These are phyloP conservation scores for Amphipoea lucens DNA, from an alignment of 2,888 invertebrate species.

Conservation along the genomic window DNA sequence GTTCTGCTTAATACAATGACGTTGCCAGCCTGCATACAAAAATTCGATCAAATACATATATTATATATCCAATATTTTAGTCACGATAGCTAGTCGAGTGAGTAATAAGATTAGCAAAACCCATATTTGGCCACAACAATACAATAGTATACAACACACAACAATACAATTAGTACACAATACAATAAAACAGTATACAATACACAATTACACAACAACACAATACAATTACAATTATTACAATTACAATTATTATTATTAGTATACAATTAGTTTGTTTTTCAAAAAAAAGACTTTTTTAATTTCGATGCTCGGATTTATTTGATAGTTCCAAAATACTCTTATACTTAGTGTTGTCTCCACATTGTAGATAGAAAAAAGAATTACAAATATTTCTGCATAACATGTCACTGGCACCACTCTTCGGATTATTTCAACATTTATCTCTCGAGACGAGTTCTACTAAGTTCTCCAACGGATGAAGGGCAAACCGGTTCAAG, in stretches of 20 bases:
- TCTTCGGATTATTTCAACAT: background rate
- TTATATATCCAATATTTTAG: background rate
- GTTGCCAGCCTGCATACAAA: background rate
- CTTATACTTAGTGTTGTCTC: background rate
- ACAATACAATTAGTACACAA: no score
- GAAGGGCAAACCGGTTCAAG: constrained; percentile 14
- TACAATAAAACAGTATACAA: no score
- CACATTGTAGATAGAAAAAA: background rate
- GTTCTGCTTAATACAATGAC: background rate
- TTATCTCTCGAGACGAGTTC: background rate
- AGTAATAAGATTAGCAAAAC: background rate
- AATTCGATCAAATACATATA: background rate
- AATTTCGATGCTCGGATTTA: no score
- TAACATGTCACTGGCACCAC: background rate
- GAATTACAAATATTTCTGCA: background rate
- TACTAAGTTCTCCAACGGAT: background rate
- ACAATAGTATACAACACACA: no score
- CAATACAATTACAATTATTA: no score
- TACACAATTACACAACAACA: no score
- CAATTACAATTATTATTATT: no score
- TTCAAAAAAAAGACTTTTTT: no score
- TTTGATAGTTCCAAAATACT: background rate
- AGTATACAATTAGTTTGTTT: no score
- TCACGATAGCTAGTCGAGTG: background rate
- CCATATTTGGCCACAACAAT: no score